Conservation (phyloP, 2,888 invertebrate genomes). For the Pristionchus fissidentatus region DNA sequence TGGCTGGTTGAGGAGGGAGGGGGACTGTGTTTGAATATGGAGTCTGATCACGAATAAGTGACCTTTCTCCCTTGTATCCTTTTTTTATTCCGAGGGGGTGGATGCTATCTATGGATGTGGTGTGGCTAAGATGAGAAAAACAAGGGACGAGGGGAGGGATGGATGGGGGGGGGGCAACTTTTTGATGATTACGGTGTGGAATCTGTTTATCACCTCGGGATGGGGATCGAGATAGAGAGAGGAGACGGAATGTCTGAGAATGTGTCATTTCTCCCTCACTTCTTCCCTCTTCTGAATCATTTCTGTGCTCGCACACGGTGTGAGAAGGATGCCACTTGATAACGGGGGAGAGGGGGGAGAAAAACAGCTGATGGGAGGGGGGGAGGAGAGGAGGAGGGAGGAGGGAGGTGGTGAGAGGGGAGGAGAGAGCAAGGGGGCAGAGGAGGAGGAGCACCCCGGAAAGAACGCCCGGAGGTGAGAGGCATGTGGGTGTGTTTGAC, state of each 20-base stretch:
- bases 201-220: constrained; percentile 9
- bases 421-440: neutral
- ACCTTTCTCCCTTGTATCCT: no score
- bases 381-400: neutral
- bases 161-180: constrained; percentile 3
- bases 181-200: neutral
- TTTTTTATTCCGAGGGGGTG: no score
- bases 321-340: neutral
- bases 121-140: constrained; percentile 11
- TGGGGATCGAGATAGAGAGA: neutral
- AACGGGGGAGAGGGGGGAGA: neutral
- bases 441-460: constrained; percentile 5
- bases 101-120: neutral
- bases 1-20: no score
- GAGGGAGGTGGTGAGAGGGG: neutral
- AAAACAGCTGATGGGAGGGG: neutral
- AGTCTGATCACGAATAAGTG: no score
- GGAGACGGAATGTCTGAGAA: neutral
- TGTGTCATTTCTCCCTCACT: neutral
- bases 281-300: neutral
- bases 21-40: no score
- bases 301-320: constrained; percentile 12
- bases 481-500: constrained; percentile 24
- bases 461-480: constrained; percentile 36
- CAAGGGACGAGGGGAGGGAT: neutral